These are phyloP conservation scores for Dipus sagitta DNA, from an alignment of 2,797 vertebrate species.

Conservation along the genomic window DNA sequence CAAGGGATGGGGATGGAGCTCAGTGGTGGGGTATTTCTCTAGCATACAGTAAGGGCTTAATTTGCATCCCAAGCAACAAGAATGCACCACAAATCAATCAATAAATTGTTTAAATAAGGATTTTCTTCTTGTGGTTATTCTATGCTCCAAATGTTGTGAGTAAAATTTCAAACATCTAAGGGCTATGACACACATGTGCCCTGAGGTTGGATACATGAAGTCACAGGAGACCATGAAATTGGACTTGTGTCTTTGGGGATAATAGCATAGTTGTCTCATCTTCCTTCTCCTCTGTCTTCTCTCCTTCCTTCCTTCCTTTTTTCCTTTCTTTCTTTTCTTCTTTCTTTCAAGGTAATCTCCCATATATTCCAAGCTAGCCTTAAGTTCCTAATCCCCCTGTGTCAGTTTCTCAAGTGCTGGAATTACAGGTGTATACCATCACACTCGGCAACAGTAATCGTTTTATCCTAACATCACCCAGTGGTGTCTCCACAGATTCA, in stretches of 20 bases:
- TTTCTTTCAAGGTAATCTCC: not conserved
- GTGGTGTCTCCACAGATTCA: not conserved
- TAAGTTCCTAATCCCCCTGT: not conserved
- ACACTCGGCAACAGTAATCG: not conserved
- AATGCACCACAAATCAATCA: not conserved
- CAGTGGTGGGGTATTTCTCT: not conserved
- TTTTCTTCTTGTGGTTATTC: not conserved
- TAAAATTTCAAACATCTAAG: no score
- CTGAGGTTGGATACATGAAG: not conserved
- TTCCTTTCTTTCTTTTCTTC: not conserved
- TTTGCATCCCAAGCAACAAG: not conserved
- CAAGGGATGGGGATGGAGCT: no score
- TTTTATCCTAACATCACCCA: no score
- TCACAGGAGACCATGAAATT: not conserved
- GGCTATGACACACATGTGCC: not conserved
- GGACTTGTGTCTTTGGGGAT: not conserved
- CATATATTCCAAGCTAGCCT: not conserved
- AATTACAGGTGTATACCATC: not conserved
- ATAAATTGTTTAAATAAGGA: not conserved
- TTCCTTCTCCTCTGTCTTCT: no score
- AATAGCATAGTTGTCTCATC: no score
- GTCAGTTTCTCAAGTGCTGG: not conserved
- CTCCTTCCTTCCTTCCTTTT: not conserved
- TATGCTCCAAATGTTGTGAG: fast-evolving
- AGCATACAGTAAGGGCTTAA: not conserved